Evolutionary conservation across 1,140 invertebrate species (phyloP), one percentile per base, ranked within the genome.

Genomic region (Drosophila triauraria): DNA sequence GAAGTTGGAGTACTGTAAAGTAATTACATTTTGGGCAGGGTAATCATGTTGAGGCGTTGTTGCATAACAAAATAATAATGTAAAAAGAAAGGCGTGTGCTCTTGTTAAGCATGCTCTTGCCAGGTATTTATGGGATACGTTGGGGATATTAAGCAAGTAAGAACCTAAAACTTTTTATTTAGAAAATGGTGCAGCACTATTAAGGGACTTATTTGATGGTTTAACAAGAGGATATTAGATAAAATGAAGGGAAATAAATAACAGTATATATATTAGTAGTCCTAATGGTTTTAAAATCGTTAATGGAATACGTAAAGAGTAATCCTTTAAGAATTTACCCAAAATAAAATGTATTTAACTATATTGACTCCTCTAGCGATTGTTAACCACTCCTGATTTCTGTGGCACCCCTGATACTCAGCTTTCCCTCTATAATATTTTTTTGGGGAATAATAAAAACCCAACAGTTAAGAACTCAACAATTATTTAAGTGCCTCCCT

Each of bases 1-100:
- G 71, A 75, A 75, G 58, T 74, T 40, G 25, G 61, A 75, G 57
- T 75, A 64, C 74, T 70, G 25, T 64, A 51, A 77, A 25, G 23
- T 68, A 77, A 60, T 67, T 58, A 57, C 30, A 38, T 72, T 72
- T 42, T 50, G 0, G 15, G n/a, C 32, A 12, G 9, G 59, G 30
- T 27, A 62, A 62, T 61, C 20, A 62, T 25, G 17, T 61, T 56
- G 25, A 25, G 20, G 25, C 32, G 1, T 23, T 23, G 30, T 15
- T 54, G 17, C 13, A 9, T 40, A 40, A 59, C n/a, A 35, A 65
- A 15, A 30, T 27, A 47, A 56, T 3, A 13, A 40, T 15, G 23
- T 23, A 38, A 54, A 40, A 38, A 12, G 15, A 10, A 35, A 20
- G 17, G 51, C 4, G 17, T 4, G 35, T 23, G 13, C 8, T 23